Evolutionary conservation across 1,140 invertebrate species (phyloP), one percentile per base, ranked within the genome.

Genomic region (Bombus confusus): DNA sequence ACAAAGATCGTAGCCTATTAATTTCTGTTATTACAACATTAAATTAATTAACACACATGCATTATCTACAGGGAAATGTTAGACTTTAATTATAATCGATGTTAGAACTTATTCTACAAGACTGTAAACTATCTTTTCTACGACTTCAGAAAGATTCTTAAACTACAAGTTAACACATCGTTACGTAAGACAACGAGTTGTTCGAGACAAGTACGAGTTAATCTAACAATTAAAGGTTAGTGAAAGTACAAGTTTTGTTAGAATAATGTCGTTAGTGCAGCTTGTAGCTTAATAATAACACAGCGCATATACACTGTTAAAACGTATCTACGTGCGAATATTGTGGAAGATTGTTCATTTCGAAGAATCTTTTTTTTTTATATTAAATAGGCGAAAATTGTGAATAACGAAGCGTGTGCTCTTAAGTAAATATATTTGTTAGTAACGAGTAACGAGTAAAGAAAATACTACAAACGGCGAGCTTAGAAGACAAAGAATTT

Each of bases 1-100:
- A 89, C 28, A 92, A 89, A 91, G 82, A 87, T 69, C 86, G 86
- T 81, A 82, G 89, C 71, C 69, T 52, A 84, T 90, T 91, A 87
- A 76, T 73, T 15, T 87, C 88, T 91, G 82, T 73, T 68, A 75
- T 78, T 37, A 87, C 52, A 88, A 87, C 15, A 66, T 12, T 39
- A 76, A 52, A 66, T 80, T 69, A 18, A 41, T 76, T 28, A 73
- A 47, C 62, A 71, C 69, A 59, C 88, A 57, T 75, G 71, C 71
- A 59, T 18, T 15, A 79, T 59, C 75, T 77, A 81, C 77, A 39
- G 8, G 75, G 4, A 59, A 25, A 41, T 18, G 2, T 78, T 39
- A 31, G 1, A 57, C 25, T 6, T 41, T 37, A 25, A 37, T 43
- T 47, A 6, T 47, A 47, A 37, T 80, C 3, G 18, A 85, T 66